These are phyloP conservation scores for Idaea biselata DNA, from an alignment of 2,888 invertebrate species.

Conservation along the genomic window DNA sequence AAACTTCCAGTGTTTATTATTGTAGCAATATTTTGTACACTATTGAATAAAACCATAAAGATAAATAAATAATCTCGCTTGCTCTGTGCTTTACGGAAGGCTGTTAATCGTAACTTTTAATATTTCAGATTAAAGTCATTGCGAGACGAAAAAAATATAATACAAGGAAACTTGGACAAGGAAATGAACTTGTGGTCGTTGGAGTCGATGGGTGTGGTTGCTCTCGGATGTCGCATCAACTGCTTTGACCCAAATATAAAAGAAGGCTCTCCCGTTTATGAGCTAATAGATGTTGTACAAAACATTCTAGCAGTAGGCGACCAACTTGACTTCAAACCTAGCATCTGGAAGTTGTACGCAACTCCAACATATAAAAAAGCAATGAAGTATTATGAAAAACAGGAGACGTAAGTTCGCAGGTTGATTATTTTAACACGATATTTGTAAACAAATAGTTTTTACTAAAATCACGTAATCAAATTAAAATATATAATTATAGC, in stretches of 20 bases:
- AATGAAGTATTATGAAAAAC: slow-evolving; percentile 55
- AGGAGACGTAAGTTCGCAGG: slow-evolving; percentile 46
- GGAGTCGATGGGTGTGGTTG: slow-evolving; percentile 66
- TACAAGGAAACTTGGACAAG: slow-evolving; percentile 74
- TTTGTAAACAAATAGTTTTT: too few species aligned
- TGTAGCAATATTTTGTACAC: too few species aligned
- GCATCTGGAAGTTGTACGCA: slow-evolving; percentile 48
- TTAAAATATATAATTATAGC: slow-evolving; percentile 21
- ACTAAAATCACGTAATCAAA: not conserved
- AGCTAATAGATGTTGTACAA: slow-evolving; percentile 50
- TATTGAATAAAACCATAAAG: too few species aligned
- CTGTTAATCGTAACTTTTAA: not conserved
- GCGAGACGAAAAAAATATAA: slow-evolving; percentile 72
- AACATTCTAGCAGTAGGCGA: slow-evolving; percentile 42
- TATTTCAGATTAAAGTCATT: slow-evolving; percentile 70
- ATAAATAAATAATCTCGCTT: not conserved
- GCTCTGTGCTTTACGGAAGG: not conserved
- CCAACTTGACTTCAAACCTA: slow-evolving; percentile 55
- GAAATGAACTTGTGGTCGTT: slow-evolving; percentile 82
- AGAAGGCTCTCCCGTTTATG: slow-evolving; percentile 40
- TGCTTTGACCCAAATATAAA: slow-evolving; percentile 43
- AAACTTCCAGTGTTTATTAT: not conserved
- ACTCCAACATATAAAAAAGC: slow-evolving; percentile 52
- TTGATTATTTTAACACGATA: too few species aligned
- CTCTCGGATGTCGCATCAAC: slow-evolving; percentile 48